Conservation (phyloP, 1,140 invertebrate genomes). For the Panagrolaimus sp. region DNA sequence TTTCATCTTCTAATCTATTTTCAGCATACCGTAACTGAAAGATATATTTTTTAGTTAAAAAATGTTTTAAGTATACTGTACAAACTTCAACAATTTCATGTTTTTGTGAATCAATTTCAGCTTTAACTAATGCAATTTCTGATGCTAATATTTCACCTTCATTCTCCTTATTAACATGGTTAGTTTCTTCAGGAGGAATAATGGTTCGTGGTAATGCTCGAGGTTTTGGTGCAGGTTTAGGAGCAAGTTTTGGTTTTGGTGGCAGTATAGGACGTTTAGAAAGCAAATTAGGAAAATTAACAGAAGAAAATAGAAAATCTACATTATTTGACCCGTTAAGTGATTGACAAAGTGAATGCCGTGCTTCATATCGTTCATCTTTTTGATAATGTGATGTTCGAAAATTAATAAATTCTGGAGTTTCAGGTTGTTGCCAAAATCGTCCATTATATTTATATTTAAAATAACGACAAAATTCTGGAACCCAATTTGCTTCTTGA, state of each 20-base stretch:
- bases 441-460: slow-evolving; percentile 9
- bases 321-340: background rate
- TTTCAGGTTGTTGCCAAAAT: slow-evolving; percentile 8
- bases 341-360: background rate
- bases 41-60: background rate
- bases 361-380: background rate
- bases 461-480: slow-evolving; percentile 10
- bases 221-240: background rate
- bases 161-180: background rate
- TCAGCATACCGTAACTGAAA: slow-evolving; percentile 3
- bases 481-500: background rate
- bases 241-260: background rate
- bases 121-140: background rate
- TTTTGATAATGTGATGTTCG: background rate
- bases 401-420: background rate
- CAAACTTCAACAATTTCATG: slow-evolving; percentile 13
- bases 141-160: background rate
- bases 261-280: background rate
- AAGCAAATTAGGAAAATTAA: background rate
- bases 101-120: slow-evolving; percentile 5
- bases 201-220: background rate
- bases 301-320: too few relatives aligned
- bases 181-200: background rate
- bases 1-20: slow-evolving; percentile 1
- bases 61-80: background rate